Base-by-base conservation (phyloP, 1,140 invertebrate species). In the Araneus ventricosus region DNA sequence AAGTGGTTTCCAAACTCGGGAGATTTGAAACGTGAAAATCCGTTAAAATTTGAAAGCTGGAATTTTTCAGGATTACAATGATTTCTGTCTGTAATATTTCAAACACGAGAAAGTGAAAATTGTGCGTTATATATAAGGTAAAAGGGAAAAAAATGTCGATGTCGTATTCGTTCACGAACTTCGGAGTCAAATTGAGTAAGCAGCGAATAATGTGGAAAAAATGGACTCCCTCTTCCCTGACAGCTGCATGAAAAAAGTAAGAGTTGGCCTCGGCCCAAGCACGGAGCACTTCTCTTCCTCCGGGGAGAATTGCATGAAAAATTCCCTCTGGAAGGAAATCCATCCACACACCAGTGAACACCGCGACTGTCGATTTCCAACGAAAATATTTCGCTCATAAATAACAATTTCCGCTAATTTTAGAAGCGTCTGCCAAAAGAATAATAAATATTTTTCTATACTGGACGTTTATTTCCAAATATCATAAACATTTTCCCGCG, bases 361-460 rank as follows among this genome's bases (percentile, higher is more conserved):
- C 30, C 20, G 30, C 27, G 27, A 30, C 30, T 30, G 67, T 27
- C 30, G 67, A 75, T 75, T 75, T 75, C 30, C 67, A 75, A 20
- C 3, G 67, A 75, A 75, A 75, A 30, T 75, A 34, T 14, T 30
- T 75, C 30, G 67, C 27, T 17, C 67, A 37, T 75, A 75, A 75
- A 75, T 34, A 75, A 75, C 27, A 75, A 75, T 75, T 75, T 75
- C 67, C 27, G 67, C 17, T 27, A 75, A 75, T 34, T 75, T 75
- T 34, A 75, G 67, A 30, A 30, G 10, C 27, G 20, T 4, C 27
- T 75, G 67, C 27, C 67, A 75, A 75, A 75, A 75, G 67, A 30
- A 75, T 37, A 34, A 75, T 34, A 34, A 75, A 75, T 75, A 17
- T 27, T 27, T 22, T 67, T n/a, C 22, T 8, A 10, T 67, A 67